Evolutionary conservation across 2,888 invertebrate genomes (phyloP).

Genomic region (Patella ulyssiponensis): DNA sequence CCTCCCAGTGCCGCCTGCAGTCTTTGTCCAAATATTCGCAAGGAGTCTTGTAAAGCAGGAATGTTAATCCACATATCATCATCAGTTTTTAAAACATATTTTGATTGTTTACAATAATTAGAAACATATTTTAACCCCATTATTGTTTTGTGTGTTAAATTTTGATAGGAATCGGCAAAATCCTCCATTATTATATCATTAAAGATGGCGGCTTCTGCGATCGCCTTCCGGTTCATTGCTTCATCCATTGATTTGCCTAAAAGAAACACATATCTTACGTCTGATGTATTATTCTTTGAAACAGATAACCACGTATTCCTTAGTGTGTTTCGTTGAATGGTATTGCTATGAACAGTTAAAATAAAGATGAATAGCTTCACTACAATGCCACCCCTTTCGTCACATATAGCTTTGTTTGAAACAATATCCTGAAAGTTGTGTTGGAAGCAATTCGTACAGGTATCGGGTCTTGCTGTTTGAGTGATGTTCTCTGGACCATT

Average conservation of each 20-base stretch:
- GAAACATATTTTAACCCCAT: conserved; percentile 39
- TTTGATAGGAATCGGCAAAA: conserved; percentile 41
- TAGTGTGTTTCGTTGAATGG: conserved; percentile 28
- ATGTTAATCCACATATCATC: conserved; percentile 58
- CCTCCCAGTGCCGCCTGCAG: conserved; percentile 46
- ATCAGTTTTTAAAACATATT: conserved; percentile 48
- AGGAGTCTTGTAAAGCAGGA: conserved; percentile 22
- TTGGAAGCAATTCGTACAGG: conserved; percentile 10
- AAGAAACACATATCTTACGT: conserved; percentile 40
- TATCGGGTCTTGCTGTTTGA: not conserved
- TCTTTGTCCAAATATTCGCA: not conserved
- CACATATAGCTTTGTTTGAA: not conserved
- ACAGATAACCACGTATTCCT: conserved; percentile 40
- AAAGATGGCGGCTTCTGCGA: conserved; percentile 22
- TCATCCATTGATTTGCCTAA: conserved; percentile 25
- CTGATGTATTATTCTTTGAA: conserved; percentile 31
- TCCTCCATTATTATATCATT: conserved; percentile 39
- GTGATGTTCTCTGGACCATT: no score
- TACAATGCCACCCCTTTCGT: not conserved
- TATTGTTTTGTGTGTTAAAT: conserved; percentile 45
- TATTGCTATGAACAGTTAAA: not conserved
- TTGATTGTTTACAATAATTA: conserved; percentile 28
- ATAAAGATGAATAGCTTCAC: conserved; percentile 20
- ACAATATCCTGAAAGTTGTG: conserved; percentile 2
- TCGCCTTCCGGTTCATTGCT: not conserved